Evolutionary conservation across 2,888 invertebrate genomes (phyloP).

Genomic region (Lycophotia porphyrea): DNA sequence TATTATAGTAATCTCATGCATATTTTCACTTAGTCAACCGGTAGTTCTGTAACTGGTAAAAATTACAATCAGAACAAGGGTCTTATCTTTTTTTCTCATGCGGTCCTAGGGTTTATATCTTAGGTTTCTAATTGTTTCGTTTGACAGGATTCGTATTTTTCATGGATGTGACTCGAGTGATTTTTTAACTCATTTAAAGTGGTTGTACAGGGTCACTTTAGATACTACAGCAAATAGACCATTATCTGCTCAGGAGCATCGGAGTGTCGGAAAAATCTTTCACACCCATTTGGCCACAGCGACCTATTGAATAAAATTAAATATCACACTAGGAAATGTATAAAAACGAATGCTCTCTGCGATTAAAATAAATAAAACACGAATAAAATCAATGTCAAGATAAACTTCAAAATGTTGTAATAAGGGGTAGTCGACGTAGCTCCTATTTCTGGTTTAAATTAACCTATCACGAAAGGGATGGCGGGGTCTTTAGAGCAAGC

Average conservation of each 20-base stretch:
- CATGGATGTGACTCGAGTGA: background rate
- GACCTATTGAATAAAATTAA: background rate
- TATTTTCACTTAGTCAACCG: no score
- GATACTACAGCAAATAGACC: background rate
- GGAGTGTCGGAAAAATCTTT: background rate
- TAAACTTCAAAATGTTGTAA: no score
- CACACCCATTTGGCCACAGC: background rate
- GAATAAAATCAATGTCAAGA: no score
- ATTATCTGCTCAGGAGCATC: background rate
- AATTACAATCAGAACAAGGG: background rate
- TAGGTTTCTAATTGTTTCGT: background rate
- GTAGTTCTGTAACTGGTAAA: background rate
- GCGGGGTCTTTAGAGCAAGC: no score
- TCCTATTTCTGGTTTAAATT: no score
- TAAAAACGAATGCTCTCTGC: no score
- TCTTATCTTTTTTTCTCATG: background rate
- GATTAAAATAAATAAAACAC: no score
- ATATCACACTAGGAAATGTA: no score
- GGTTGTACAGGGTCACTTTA: background rate
- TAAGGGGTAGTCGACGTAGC: no score
- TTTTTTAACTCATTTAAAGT: background rate
- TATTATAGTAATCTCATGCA: background rate
- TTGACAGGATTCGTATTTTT: background rate
- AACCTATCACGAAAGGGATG: no score
- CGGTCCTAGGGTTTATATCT: background rate